Evolutionary conservation across 2,888 invertebrate species (phyloP), one percentile per base, ranked within the genome.

Genomic region (Lasioglossum villosulum): DNA sequence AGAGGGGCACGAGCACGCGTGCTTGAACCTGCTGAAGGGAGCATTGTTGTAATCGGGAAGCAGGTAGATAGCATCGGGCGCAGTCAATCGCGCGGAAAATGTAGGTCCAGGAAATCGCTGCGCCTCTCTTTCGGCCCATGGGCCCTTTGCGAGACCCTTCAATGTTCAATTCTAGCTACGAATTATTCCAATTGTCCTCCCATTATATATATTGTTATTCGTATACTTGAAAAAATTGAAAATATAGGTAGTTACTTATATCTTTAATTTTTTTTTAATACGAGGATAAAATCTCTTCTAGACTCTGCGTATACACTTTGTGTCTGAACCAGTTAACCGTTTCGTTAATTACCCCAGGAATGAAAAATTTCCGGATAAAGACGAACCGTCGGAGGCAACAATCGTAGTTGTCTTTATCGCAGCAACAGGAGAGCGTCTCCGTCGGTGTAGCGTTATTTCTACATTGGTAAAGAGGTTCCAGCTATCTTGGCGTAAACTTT

Each of bases 1-100:
- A 72, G 59, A n/a, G 68, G 27, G 34, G 79, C 78, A 75, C n/a
- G 73, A 83, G 73, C 83, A 73, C 78, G 79, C 79, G 73, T 63
- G 78, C 71, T 87, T 86, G 71, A 86, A 89, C 75, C 80, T 87
- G 86, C 78, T 74, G 83, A 82, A 86, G 78, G 75, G 79, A 45
- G 75, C 70, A 80, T 87, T 87, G 81, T 84, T 80, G 71, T 56
- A 59, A 80, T 75, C 77, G 81, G 74, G 73, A 82, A 82, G 75
- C 83, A 89, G 78, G 81, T 87, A 88, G 73, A 88, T 63, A 75
- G 8, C 56, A 82, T 85, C 74, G 59, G 66, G 34, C 23, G 23
- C 34, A 70, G 52, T 82, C 82, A 48, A 82, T 87, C 74, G 83
- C 68, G 52, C n/a, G 83, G 79, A 83, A 86, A 79, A 86, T 78